Conservation (phyloP, 2,888 invertebrate species). For the Drosophila mayaguana region DNA sequence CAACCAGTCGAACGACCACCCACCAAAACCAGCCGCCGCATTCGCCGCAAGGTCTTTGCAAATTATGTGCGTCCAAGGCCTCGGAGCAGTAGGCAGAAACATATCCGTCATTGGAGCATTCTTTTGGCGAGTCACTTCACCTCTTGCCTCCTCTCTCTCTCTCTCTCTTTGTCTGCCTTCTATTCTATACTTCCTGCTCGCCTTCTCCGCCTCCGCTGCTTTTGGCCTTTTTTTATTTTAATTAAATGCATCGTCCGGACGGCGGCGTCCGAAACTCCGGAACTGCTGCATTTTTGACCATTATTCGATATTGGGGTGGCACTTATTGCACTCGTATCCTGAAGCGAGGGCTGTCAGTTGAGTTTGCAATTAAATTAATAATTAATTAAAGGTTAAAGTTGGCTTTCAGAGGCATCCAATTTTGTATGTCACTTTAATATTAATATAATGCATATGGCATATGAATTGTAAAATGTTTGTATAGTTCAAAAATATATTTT, state of each 20-base stretch:
- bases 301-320: constrained; percentile 40
- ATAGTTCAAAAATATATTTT: too few species aligned
- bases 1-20: background rate
- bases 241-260: constrained; percentile 68
- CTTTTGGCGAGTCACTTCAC: constrained; percentile 2
- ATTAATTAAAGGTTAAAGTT: background rate
- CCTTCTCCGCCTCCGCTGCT: constrained; percentile 1
- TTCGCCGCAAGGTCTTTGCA: constrained; percentile 43
- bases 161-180: background rate
- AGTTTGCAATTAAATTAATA: background rate
- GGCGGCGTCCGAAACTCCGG: constrained; percentile 29
- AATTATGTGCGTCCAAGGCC: constrained; percentile 61
- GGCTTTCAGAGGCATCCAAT: background rate
- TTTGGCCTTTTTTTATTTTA: constrained; percentile 40
- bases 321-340: constrained; percentile 5
- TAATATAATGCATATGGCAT: too few species aligned
- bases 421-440: background rate
- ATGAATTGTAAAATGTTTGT: too few species aligned
- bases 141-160: background rate
- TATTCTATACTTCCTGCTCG: background rate
- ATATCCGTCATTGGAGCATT: constrained; percentile 47
- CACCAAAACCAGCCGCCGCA: constrained; percentile 1
- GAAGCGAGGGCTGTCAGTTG: constrained; percentile 22
- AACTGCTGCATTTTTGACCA: constrained; percentile 52
- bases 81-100: constrained; percentile 43